Percentiles rank a stretch among this genome's conserved stretches.
Conservation (phyloP, 37 sponge, comb jelly and placozoan species). For the Halisarca cf. caerulea region DNA sequence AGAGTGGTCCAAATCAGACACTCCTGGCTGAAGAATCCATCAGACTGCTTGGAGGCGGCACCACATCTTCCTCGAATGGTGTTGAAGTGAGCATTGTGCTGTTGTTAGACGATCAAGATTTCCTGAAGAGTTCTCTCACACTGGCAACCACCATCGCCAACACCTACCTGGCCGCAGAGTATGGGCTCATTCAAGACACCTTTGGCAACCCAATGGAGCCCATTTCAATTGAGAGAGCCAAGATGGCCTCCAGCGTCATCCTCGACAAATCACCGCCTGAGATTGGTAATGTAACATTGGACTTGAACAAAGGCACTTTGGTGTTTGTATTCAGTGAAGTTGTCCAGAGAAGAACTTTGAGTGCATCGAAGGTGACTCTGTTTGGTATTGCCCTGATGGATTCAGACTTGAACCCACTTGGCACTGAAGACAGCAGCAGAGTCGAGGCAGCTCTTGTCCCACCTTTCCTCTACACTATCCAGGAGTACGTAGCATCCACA, state of each 20-base stretch:
- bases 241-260: constrained; percentile 43
- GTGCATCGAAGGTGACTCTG: constrained; percentile 34
- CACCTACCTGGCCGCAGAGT: constrained; percentile 62
- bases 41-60: not conserved
- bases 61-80: constrained; percentile 17
- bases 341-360: constrained; percentile 45
- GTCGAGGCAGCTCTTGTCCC: not conserved
- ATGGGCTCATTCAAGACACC: constrained; percentile 37
- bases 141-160: constrained; percentile 59
- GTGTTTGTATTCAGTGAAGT: constrained; percentile 65
- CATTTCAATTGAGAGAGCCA: constrained; percentile 54
- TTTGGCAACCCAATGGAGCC: constrained; percentile 40
- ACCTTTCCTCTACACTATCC: constrained; percentile 10
- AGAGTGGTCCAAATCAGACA: constrained; percentile 10
- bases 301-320: constrained; percentile 65
- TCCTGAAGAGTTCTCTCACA: constrained; percentile 52
- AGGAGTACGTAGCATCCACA: not conserved
- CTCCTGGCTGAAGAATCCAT: not conserved
- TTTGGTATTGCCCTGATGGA: constrained; percentile 6
- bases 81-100: constrained; percentile 40
- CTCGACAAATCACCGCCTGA: constrained; percentile 58
- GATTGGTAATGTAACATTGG: constrained; percentile 32
- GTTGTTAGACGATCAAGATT: constrained; percentile 50
- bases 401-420: not conserved
- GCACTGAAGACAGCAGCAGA: not conserved